phyloP scores from a whole-genome alignment of 2,888 invertebrate species.

The Drosophila cracens region DNA sequence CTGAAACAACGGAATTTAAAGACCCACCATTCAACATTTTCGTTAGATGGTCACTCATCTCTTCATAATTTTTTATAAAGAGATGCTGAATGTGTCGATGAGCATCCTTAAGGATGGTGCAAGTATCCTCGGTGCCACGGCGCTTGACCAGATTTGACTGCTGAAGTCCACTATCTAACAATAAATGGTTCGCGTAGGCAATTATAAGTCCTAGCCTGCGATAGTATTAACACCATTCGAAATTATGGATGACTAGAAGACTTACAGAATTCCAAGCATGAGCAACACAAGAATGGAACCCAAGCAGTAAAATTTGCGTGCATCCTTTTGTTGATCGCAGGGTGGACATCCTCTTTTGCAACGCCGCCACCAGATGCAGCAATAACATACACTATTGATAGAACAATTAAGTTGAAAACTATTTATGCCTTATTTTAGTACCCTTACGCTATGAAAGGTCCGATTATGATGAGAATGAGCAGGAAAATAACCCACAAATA shows the following conservation, averaged over 20 bases:
- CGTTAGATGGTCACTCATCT: neutral
- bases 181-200: neutral
- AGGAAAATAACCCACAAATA: neutral
- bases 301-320: neutral
- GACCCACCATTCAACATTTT: neutral
- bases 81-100: slow-evolving; percentile 1
- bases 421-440: neutral
- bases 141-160: neutral
- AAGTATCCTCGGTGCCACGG: neutral
- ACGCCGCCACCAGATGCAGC: slow-evolving; percentile 1
- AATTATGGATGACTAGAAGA: neutral
- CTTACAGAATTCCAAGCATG: neutral
- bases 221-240: neutral
- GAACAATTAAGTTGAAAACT: accelerated
- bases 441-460: neutral
- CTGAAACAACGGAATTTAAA: neutral
- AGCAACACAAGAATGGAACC: neutral
- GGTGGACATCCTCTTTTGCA: neutral
- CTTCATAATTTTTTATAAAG: neutral
- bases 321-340: neutral
- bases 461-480: neutral
- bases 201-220: slow-evolving; percentile 1
- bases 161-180: neutral
- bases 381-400: neutral
- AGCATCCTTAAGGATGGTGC: neutral